A percentile compares a stretch with the other conserved stretches of the same genome.
Evolutionary conservation across 2,797 vertebrate genomes (phyloP).

Genomic region (Decapterus maruadsi): DNA sequence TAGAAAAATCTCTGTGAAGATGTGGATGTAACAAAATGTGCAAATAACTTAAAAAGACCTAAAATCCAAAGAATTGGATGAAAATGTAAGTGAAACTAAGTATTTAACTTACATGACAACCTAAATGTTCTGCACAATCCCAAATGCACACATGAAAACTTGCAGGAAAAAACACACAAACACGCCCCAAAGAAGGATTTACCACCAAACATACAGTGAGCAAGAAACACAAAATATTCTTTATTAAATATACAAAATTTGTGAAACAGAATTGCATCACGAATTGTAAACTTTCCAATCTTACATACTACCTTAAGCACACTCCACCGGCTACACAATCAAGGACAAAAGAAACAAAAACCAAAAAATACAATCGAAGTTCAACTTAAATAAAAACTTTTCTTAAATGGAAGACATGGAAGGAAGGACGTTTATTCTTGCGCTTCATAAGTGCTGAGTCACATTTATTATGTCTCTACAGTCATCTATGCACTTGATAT

Average conservation of each 20-base stretch:
- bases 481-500: conserved; percentile 57
- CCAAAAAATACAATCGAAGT: conserved; percentile 72
- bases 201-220: conserved; percentile 74
- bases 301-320: conserved; percentile 74
- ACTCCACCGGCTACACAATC: conserved; percentile 74
- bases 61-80: background rate
- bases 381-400: conserved; percentile 66
- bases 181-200: conserved; percentile 42
- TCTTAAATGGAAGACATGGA: conserved; percentile 78
- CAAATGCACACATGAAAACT: background rate
- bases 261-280: conserved; percentile 86
- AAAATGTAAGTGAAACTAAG: background rate
- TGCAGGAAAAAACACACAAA: background rate
- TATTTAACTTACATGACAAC: background rate
- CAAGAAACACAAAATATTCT: conserved; percentile 85
- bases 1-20: background rate
- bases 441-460: conserved; percentile 63
- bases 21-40: background rate
- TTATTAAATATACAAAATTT: conserved; percentile 89
- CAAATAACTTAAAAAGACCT: background rate
- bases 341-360: conserved; percentile 63
- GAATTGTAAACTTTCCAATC: conserved; percentile 87
- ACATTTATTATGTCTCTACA: conserved; percentile 61
- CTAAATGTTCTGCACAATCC: background rate
- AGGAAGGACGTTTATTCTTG: conserved; percentile 55